Evolutionary conservation across 23 tunicate genomes (phyloP), one percentile per base, ranked within the genome.

Genomic region (Diplosoma virens): DNA sequence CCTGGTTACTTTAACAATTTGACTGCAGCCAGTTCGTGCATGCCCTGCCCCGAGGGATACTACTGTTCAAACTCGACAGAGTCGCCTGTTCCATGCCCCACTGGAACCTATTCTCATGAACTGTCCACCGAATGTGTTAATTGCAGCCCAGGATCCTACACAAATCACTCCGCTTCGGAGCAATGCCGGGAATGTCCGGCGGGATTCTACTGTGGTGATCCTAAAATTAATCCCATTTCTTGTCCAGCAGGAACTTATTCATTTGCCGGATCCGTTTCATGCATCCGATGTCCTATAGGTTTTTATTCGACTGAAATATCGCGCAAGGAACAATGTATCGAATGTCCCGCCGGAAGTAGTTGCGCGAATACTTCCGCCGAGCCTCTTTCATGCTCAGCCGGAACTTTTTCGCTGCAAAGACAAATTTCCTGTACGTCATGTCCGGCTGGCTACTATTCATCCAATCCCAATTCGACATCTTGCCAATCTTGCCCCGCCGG

Each of bases 401-500:
- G 89, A 17, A 59, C 73, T 2, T 83, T 33, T 50, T 75, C 88
- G 21, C 17, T 46, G 9, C 59, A 0, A 9, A 14, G 76, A 9
- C 66, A 67, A 6, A 33, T 46, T 23, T 31, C 74, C 16, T 79
- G 84, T 5, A 65, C 6, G 7, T 7, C 33, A 25, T 92, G 97
- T 59, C 70, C 69, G 0, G 83, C 77, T 80, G 97, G 97, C 18
- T 66, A 79, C 0, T 85, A 80, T 72, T 85, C 92, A 11, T 32
- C 18, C 34, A 2, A 32, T 7, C 0, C 52, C 47, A 58, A 41
- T 9, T 64, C 73, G 6, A 17, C 73, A 2, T 17, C 0, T 30
- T 85, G 91, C 74, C 33, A 56, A 37, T 59, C 52, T 2, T 85
- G 91, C 55, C 91, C 95, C 0, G 63, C 53, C 37, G 95, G 95